These are phyloP conservation scores for Bombus pyrosoma DNA, from an alignment of 1,140 invertebrate genomes.

Conservation along the genomic window DNA sequence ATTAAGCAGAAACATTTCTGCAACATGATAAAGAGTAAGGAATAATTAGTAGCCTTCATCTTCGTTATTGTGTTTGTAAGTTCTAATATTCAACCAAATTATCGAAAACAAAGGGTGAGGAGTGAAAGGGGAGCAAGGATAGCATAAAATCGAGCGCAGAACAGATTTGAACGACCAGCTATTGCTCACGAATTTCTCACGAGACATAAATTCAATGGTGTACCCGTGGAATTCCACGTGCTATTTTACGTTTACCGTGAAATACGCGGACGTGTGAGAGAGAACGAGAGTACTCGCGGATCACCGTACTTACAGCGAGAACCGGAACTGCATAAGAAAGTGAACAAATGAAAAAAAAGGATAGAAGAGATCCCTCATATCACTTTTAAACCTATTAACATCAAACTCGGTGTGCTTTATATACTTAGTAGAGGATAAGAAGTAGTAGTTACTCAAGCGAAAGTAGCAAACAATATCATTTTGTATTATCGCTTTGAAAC, in stretches of 20 bases:
- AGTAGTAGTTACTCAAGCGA: background rate
- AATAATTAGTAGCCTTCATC: background rate
- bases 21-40: background rate
- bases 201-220: slow-evolving; percentile 41
- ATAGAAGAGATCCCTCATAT: slow-evolving; percentile 51
- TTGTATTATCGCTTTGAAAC: background rate
- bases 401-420: slow-evolving; percentile 4
- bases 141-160: slow-evolving; percentile 41
- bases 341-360: slow-evolving; percentile 66
- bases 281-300: slow-evolving; percentile 64
- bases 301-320: slow-evolving; percentile 68
- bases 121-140: slow-evolving; percentile 34
- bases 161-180: slow-evolving; percentile 27
- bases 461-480: background rate
- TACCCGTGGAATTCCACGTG: slow-evolving; percentile 50
- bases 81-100: background rate
- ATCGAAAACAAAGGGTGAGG: slow-evolving; percentile 1
- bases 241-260: slow-evolving; percentile 56
- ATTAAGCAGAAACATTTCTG: background rate
- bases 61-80: background rate
- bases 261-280: slow-evolving; percentile 51
- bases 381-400: slow-evolving; percentile 46
- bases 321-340: slow-evolving; percentile 75
- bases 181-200: slow-evolving; percentile 28
- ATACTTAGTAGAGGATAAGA: background rate